A percentile compares a stretch with the other conserved stretches of the same genome.
Conservation (phyloP, 2,113 vertebrate species). For the Tursiops truncatus region DNA sequence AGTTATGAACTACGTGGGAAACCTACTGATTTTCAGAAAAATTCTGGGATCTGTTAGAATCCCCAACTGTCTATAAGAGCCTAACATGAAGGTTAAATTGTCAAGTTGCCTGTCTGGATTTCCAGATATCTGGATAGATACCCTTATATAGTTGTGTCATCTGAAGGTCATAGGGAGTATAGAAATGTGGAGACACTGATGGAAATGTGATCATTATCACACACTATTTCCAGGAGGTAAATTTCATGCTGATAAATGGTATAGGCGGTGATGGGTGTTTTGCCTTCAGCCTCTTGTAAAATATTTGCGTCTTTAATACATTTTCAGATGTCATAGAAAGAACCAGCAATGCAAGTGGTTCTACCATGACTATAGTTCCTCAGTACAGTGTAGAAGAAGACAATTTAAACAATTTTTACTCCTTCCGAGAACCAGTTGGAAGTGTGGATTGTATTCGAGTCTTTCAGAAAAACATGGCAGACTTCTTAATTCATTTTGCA, state of each 20-base stretch:
- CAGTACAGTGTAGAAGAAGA: not conserved
- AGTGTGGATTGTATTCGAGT: not conserved
- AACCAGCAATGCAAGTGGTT: not conserved
- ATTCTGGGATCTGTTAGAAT: not conserved
- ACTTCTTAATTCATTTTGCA: conserved; percentile 22
- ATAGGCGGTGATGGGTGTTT: not conserved
- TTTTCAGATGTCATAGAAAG: not conserved
- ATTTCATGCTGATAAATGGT: conserved; percentile 9
- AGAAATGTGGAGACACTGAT: not conserved
- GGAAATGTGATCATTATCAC: not conserved
- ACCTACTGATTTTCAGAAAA: not conserved
- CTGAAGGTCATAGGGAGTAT: not conserved
- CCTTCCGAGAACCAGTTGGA: not conserved
- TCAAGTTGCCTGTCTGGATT: not conserved
- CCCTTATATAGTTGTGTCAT: not conserved
- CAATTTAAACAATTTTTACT: not conserved
- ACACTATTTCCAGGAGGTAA: not conserved
- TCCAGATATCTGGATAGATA: not conserved
- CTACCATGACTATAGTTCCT: not conserved
- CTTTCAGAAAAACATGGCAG: conserved; percentile 21
- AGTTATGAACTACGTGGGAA: conserved; percentile 24
- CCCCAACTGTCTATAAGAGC: not conserved
- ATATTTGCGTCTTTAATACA: not conserved
- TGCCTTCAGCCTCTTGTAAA: conserved; percentile 18
- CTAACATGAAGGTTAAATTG: not conserved